These are phyloP conservation scores for Caenorhabditis macrosperma DNA, from an alignment of 2,888 invertebrate genomes.

Conservation along the genomic window DNA sequence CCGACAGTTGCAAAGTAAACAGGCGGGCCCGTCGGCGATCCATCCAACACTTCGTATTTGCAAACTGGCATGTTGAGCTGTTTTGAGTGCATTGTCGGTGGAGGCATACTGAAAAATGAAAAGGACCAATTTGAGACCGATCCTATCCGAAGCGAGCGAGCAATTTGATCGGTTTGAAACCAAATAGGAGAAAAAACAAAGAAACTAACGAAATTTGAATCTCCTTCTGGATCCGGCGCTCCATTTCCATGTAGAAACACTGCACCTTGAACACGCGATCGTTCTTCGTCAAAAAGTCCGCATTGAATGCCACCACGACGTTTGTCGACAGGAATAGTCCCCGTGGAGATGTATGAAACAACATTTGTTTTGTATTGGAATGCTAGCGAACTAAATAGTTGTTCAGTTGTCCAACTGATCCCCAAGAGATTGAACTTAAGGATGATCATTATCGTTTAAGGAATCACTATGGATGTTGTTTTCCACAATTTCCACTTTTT, in stretches of 20 bases:
- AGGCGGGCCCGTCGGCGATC: slow-evolving; percentile 77
- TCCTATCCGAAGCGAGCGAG: too few relatives aligned
- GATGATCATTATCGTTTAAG: too few relatives aligned
- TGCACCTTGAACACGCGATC: slow-evolving; percentile 77
- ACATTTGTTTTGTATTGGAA: background rate
- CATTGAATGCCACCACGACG: slow-evolving; percentile 77
- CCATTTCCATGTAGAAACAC: slow-evolving; percentile 80
- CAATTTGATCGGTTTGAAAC: slow-evolving; percentile 12
- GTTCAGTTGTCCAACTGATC: too few relatives aligned
- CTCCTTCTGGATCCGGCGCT: slow-evolving; percentile 72
- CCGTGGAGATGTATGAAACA: slow-evolving; percentile 70
- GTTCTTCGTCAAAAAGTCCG: slow-evolving; percentile 76
- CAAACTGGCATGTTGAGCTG: slow-evolving; percentile 79
- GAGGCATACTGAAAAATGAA: slow-evolving; percentile 77
- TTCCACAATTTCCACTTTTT: too few relatives aligned
- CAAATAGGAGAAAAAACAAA: background rate
- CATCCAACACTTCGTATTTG: slow-evolving; percentile 78
- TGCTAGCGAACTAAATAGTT: background rate
- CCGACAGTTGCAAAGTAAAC: slow-evolving; percentile 78
- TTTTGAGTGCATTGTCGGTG: slow-evolving; percentile 76
- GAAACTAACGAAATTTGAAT: slow-evolving; percentile 75
- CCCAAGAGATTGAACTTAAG: too few relatives aligned
- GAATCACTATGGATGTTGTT: too few relatives aligned
- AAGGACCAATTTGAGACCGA: background rate
- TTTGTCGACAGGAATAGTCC: slow-evolving; percentile 76